phyloP scores from a whole-genome alignment of 2,113 vertebrate species.

The Bettongia penicillata region DNA sequence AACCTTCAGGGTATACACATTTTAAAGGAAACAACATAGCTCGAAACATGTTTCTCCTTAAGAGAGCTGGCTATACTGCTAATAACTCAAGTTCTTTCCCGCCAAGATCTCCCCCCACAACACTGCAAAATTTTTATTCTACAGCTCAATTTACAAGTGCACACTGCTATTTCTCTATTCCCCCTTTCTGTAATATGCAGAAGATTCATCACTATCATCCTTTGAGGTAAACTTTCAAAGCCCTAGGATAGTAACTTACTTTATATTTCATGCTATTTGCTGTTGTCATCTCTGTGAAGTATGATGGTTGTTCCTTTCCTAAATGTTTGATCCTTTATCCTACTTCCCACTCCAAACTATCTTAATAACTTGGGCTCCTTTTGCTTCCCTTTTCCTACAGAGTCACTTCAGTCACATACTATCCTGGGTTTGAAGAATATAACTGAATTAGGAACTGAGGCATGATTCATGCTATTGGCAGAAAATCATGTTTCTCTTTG shows the following conservation, averaged over 20 bases:
- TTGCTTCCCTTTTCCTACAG: constrained; percentile 12
- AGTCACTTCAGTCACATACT: constrained; percentile 28
- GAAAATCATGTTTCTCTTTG: too few species aligned
- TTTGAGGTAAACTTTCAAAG: neutral
- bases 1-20: neutral
- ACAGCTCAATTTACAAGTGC: constrained; percentile 27
- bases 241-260: neutral
- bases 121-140: constrained; percentile 23
- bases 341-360: neutral
- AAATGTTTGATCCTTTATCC: neutral
- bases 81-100: neutral
- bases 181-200: constrained; percentile 42
- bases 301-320: neutral
- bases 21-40: too few species aligned
- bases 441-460: neutral
- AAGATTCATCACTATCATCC: too few species aligned
- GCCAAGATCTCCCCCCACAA: neutral
- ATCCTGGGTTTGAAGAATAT: constrained; percentile 18
- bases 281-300: neutral
- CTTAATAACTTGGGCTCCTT: neutral
- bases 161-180: constrained; percentile 35
- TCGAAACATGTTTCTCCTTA: too few species aligned
- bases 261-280: neutral
- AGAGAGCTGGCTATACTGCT: too few species aligned
- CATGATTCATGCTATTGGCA: neutral